phyloP scores from a whole-genome alignment of 1,140 invertebrate species.

The Philotrypesis tridentata region DNA sequence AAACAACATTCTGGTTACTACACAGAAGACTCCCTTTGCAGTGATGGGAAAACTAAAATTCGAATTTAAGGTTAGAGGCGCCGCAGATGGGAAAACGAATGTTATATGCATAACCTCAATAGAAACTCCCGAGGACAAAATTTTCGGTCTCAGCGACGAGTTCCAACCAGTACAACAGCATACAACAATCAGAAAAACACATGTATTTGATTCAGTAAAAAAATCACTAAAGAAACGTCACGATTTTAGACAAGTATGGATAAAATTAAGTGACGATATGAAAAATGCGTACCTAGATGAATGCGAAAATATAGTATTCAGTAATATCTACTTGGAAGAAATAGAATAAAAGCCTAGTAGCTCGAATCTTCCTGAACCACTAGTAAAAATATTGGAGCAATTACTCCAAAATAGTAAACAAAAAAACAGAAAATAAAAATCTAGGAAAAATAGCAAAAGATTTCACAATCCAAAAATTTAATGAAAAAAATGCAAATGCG shows the following conservation, averaged over 20 bases:
- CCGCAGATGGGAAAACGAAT: background rate
- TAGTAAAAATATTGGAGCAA: conserved; percentile 1
- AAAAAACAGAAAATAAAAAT: background rate
- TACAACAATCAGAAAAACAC: background rate
- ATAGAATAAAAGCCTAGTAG: background rate
- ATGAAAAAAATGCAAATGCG: background rate
- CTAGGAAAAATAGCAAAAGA: conserved; percentile 19
- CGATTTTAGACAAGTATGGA: background rate
- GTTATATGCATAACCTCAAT: background rate
- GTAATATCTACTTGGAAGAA: background rate
- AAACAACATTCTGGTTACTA: too few relatives aligned
- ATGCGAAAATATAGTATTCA: conserved; percentile 1
- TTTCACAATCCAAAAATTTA: conserved; percentile 11
- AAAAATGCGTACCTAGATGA: conserved; percentile 5
- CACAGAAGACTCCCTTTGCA: too few relatives aligned
- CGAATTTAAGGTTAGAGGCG: background rate
- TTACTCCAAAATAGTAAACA: background rate
- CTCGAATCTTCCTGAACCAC: background rate
- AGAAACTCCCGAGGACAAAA: background rate
- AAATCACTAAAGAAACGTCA: background rate
- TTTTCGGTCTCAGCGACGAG: background rate
- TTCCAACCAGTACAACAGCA: background rate
- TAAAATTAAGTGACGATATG: background rate
- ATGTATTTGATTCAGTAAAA: conserved; percentile 13
- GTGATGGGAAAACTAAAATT: conserved; percentile 19